Evolutionary conservation across 2,888 invertebrate species (phyloP).

Genomic region (Agrochola lychnidis): DNA sequence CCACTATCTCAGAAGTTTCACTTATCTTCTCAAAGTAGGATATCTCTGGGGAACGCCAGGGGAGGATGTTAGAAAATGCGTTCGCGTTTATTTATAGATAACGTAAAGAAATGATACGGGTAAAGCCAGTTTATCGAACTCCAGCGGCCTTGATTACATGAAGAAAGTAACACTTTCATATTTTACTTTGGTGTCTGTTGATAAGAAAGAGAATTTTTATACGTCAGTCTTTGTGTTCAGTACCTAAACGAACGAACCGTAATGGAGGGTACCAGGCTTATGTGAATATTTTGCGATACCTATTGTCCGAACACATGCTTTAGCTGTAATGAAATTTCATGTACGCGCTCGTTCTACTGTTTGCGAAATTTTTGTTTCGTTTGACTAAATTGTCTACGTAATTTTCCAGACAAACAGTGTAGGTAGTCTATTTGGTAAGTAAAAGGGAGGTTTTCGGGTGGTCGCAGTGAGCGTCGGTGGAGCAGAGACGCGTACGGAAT

Average conservation of each 20-base stretch:
- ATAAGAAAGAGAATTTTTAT: slow-evolving; percentile 65
- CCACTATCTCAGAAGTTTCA: slow-evolving; percentile 56
- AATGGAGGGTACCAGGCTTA: slow-evolving; percentile 63
- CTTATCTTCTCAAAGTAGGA: slow-evolving; percentile 56
- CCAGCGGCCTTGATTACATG: slow-evolving; percentile 55
- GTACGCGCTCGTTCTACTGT: slow-evolving; percentile 45
- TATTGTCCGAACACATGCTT: slow-evolving; percentile 69
- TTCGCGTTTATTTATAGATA: slow-evolving; percentile 58
- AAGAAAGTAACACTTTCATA: slow-evolving; percentile 63
- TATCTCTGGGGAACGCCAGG: slow-evolving; percentile 52
- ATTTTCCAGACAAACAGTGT: slow-evolving; percentile 67
- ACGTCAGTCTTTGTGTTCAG: slow-evolving; percentile 66
- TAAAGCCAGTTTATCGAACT: slow-evolving; percentile 53
- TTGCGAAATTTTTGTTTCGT: slow-evolving; percentile 59
- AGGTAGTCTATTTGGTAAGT: slow-evolving; percentile 75
- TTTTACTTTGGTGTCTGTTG: slow-evolving; percentile 50
- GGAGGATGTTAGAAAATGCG: slow-evolving; percentile 51
- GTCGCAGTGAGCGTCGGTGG: slow-evolving; percentile 71
- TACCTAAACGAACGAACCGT: slow-evolving; percentile 66
- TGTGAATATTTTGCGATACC: slow-evolving; percentile 62
- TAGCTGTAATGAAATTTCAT: slow-evolving; percentile 66
- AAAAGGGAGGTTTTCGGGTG: slow-evolving; percentile 77
- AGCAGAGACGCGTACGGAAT: slow-evolving; percentile 85
- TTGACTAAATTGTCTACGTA: slow-evolving; percentile 59
- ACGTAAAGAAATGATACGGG: slow-evolving; percentile 47